Evolutionary conservation across 2,797 vertebrate genomes (phyloP).

Genomic region (Chromis chromis): DNA sequence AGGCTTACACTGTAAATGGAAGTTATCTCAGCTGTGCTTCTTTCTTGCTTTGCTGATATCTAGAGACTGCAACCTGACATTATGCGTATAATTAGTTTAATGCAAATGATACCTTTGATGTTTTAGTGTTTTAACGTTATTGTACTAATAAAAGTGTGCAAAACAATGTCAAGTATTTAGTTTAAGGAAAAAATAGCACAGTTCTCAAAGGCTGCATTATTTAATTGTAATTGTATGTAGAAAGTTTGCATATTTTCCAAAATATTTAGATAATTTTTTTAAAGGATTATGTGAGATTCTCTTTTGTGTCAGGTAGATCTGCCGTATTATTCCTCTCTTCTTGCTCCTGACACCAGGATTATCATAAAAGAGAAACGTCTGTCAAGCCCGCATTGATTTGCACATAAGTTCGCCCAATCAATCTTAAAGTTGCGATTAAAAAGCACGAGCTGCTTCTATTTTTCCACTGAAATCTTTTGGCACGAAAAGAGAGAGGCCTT

Average conservation of each 20-base stretch:
- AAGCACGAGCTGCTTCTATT: constrained; percentile 71
- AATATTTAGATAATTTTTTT: constrained; percentile 25
- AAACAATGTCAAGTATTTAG: constrained; percentile 22
- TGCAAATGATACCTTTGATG: constrained; percentile 24
- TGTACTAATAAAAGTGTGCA: constrained; percentile 35
- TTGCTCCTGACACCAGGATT: constrained; percentile 72
- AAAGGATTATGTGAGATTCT: constrained; percentile 34
- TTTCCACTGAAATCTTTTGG: constrained; percentile 80
- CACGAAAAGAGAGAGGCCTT: constrained; percentile 82
- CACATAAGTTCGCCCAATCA: constrained; percentile 75
- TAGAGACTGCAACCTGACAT: constrained; percentile 29
- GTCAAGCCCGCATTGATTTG: constrained; percentile 77
- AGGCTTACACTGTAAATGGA: constrained; percentile 78
- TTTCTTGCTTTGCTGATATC: constrained; percentile 61
- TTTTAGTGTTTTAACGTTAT: constrained; percentile 27
- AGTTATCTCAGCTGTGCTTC: constrained; percentile 75
- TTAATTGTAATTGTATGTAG: constrained; percentile 29
- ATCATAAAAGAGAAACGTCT: constrained; percentile 79
- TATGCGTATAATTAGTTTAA: constrained; percentile 25
- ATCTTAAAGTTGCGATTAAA: constrained; percentile 82
- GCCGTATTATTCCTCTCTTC: constrained; percentile 61
- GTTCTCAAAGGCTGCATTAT: neutral
- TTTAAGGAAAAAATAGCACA: constrained; percentile 3
- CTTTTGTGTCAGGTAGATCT: constrained; percentile 61
- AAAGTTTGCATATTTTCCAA: constrained; percentile 8